A percentile compares a stretch with the other conserved stretches of the same genome.
Evolutionary conservation across 2,888 invertebrate genomes (phyloP).

Genomic region (Ophion ellenae): DNA sequence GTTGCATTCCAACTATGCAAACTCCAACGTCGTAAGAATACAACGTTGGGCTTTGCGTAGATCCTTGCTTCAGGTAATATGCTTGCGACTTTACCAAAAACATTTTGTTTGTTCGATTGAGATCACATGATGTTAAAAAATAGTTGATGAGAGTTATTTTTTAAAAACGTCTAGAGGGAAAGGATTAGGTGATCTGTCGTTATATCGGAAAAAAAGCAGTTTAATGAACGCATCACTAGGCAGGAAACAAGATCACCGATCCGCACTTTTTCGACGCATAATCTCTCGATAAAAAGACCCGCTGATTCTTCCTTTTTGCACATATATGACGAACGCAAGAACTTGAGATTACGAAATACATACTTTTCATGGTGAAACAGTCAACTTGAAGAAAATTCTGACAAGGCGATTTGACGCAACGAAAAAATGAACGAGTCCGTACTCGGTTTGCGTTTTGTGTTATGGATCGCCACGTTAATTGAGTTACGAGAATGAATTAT

Average conservation of each 20-base stretch:
- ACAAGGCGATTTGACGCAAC: constrained; percentile 25
- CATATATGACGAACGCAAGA: constrained; percentile 22
- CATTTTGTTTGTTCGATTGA: too few relatives aligned
- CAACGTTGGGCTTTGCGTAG: too few relatives aligned
- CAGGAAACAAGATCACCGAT: neutral
- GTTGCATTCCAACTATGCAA: too few relatives aligned
- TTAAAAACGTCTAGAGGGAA: too few relatives aligned
- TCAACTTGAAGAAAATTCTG: constrained; percentile 16
- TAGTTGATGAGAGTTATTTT: too few relatives aligned
- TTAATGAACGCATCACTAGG: neutral
- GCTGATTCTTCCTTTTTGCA: neutral
- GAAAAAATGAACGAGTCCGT: constrained; percentile 10
- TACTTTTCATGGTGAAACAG: constrained; percentile 62
- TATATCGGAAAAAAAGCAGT: neutral
- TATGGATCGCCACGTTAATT: constrained; percentile 26
- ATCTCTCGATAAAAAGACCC: neutral
- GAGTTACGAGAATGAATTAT: constrained; percentile 35
- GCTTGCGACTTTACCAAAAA: too few relatives aligned
- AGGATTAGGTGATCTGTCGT: neutral
- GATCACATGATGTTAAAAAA: too few relatives aligned
- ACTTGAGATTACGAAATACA: constrained; percentile 30
- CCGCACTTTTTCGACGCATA: neutral
- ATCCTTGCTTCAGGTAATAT: too few relatives aligned
- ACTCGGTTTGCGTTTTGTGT: neutral
- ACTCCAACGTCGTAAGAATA: too few relatives aligned